These are phyloP conservation scores for Oceanites oceanicus DNA, from an alignment of 2,113 vertebrate species.

Conservation along the genomic window DNA sequence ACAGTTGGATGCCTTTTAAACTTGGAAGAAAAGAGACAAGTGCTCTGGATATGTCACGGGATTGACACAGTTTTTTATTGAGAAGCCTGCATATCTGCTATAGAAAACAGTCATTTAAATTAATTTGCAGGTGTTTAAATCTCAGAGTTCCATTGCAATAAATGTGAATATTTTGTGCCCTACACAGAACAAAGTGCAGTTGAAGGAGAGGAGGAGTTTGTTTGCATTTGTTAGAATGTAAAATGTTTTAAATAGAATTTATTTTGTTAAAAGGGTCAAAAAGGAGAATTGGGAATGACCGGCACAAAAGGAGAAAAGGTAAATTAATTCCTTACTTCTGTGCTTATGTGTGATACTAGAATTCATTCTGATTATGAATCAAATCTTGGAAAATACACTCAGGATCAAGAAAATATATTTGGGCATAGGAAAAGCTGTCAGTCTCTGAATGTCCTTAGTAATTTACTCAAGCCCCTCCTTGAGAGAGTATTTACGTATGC, in stretches of 20 bases:
- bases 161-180: neutral
- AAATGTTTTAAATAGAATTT: constrained; percentile 30
- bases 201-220: neutral
- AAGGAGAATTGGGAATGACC: constrained; percentile 67
- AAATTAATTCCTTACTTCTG: neutral
- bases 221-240: neutral
- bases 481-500: neutral
- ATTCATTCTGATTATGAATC: neutral
- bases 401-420: neutral
- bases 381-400: neutral
- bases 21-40: neutral
- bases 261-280: constrained; percentile 74
- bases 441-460: neutral
- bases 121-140: neutral
- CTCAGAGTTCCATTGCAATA: neutral
- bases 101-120: neutral
- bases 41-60: neutral
- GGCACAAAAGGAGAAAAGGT: constrained; percentile 85
- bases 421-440: neutral
- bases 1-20: neutral
- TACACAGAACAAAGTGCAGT: neutral
- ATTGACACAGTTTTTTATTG: neutral
- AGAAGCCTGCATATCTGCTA: neutral
- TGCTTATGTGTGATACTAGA: neutral
- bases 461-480: neutral